These are phyloP conservation scores for Mormyrus iriodes DNA, from an alignment of 2,113 vertebrate species.

Conservation along the genomic window DNA sequence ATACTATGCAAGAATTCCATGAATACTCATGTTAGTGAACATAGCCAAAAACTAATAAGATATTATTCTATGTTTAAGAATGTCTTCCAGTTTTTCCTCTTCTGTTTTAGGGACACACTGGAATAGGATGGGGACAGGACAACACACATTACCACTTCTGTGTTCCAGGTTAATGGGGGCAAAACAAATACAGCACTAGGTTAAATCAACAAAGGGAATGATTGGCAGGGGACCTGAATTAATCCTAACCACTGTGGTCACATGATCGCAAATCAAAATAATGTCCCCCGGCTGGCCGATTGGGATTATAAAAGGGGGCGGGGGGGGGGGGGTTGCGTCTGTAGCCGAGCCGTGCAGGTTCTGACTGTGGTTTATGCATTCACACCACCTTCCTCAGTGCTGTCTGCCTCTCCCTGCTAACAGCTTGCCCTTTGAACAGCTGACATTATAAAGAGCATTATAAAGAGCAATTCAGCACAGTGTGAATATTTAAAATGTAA, in stretches of 20 bases:
- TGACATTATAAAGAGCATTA: constrained; percentile 36
- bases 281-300: neutral
- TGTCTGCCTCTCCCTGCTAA: neutral
- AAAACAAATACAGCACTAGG: neutral
- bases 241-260: neutral
- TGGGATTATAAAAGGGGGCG: too few relatives aligned
- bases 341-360: neutral
- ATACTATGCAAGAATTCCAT: neutral
- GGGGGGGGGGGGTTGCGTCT: neutral
- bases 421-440: constrained; percentile 31
- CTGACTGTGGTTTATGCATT: neutral
- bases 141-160: neutral
- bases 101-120: neutral
- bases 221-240: neutral
- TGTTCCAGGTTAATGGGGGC: neutral
- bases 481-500: constrained; percentile 32
- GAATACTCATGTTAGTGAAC: neutral
- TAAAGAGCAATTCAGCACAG: constrained; percentile 20
- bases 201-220: neutral
- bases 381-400: neutral
- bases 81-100: neutral
- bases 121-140: neutral
- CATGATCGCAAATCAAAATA: neutral
- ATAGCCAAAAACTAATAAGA: neutral
- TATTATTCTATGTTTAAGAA: neutral